phyloP scores from a whole-genome alignment of 2,113 vertebrate genomes.

The Morone chrysops region DNA sequence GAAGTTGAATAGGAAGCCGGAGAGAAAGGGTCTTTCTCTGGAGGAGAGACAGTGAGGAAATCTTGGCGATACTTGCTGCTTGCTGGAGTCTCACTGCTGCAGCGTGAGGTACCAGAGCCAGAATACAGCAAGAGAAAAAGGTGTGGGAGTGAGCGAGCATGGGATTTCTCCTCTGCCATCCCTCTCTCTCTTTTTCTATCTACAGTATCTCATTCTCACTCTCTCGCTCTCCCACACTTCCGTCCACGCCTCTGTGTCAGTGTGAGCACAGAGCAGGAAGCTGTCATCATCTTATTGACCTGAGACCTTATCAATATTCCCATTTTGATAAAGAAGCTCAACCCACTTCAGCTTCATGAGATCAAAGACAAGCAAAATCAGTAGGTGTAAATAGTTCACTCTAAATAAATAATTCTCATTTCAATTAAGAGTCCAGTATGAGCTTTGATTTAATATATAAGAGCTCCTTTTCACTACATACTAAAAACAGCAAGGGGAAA shows the following conservation, averaged over 20 bases:
- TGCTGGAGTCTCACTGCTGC: constrained; percentile 70
- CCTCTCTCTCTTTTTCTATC: constrained; percentile 42
- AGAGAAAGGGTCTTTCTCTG: constrained; percentile 21
- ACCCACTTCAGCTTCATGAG: neutral
- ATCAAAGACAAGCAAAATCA: neutral
- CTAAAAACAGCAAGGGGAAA: neutral
- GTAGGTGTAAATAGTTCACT: neutral
- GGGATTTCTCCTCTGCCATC: constrained; percentile 72
- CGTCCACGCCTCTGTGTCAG: constrained; percentile 52
- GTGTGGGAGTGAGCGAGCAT: constrained; percentile 83
- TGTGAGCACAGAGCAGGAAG: constrained; percentile 41
- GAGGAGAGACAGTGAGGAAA: constrained; percentile 42
- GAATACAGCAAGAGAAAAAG: constrained; percentile 81
- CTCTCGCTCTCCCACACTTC: constrained; percentile 67
- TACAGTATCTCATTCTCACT: constrained; percentile 39
- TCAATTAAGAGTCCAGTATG: neutral
- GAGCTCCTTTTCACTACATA: neutral
- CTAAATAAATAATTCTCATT: neutral
- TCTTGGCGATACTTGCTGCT: constrained; percentile 37
- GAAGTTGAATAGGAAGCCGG: constrained; percentile 23
- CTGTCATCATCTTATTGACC: constrained; percentile 40
- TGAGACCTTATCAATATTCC: neutral
- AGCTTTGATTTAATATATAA: neutral
- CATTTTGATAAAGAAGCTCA: neutral
- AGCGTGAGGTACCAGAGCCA: constrained; percentile 63